Conservation (phyloP, 2,888 invertebrate genomes). For the Caradrina clavipalpis region DNA sequence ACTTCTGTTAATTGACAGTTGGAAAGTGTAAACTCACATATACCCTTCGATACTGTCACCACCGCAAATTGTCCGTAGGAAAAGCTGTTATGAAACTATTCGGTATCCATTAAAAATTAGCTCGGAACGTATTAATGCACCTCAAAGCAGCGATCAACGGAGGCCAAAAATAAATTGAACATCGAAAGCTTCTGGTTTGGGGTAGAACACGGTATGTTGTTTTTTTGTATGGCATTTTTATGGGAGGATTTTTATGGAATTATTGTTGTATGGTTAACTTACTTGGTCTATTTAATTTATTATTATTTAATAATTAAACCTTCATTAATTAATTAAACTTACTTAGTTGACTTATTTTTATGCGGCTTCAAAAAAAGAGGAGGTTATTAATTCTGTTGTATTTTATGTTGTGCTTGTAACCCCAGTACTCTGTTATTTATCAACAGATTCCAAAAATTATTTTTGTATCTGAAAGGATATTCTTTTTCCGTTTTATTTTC, state of each 20-base stretch:
- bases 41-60: slow-evolving; percentile 66
- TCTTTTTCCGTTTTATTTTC: too few species aligned
- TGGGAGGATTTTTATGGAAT: not conserved
- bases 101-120: slow-evolving; percentile 79
- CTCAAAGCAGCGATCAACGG: slow-evolving; percentile 72
- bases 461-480: too few species aligned
- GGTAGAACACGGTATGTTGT: slow-evolving; percentile 56
- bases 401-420: too few species aligned
- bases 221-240: not conserved
- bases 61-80: slow-evolving; percentile 67
- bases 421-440: too few species aligned
- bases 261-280: not conserved
- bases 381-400: too few species aligned
- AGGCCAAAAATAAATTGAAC: slow-evolving; percentile 76
- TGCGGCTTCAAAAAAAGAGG: too few species aligned
- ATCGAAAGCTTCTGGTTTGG: slow-evolving; percentile 60
- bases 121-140: slow-evolving; percentile 78
- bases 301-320: too few species aligned
- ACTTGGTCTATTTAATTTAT: too few species aligned
- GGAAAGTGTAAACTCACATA: slow-evolving; percentile 63
- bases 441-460: too few species aligned
- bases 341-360: too few species aligned
- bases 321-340: too few species aligned
- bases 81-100: slow-evolving; percentile 64
- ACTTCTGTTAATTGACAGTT: slow-evolving; percentile 68